These are phyloP conservation scores for Siniperca scherzeri DNA, from an alignment of 2,797 vertebrate genomes.

Conservation along the genomic window DNA sequence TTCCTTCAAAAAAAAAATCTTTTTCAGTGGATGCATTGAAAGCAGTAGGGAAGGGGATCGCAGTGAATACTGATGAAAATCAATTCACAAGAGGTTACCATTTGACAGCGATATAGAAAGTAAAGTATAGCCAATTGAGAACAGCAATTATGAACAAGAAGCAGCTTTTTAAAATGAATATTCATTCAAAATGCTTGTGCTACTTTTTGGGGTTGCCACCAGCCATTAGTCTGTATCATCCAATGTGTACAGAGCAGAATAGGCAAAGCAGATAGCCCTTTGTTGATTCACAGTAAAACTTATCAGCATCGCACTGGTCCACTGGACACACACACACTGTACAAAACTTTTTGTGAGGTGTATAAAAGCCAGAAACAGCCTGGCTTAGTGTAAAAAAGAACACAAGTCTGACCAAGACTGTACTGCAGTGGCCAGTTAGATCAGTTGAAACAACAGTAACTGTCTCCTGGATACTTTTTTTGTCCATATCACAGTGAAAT, in stretches of 20 bases:
- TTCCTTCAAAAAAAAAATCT: not conserved
- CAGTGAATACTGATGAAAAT: slow-evolving; percentile 43
- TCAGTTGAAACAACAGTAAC: slow-evolving; percentile 48
- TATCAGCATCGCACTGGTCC: slow-evolving; percentile 10
- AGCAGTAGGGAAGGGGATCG: not conserved
- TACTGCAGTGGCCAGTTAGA: slow-evolving; percentile 44
- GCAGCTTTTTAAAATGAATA: slow-evolving; percentile 19
- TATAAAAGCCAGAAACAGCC: slow-evolving; percentile 25
- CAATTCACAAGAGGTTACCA: slow-evolving; percentile 42
- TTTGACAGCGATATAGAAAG: slow-evolving; percentile 39
- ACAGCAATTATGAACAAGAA: slow-evolving; percentile 35
- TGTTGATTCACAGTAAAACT: slow-evolving; percentile 29
- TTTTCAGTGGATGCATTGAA: slow-evolving; percentile 26
- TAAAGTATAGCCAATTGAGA: slow-evolving; percentile 18
- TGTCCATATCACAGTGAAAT: slow-evolving; percentile 45
- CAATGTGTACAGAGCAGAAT: slow-evolving; percentile 11
- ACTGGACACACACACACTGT: slow-evolving; percentile 26
- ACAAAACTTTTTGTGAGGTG: slow-evolving; percentile 32
- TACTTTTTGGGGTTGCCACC: not conserved
- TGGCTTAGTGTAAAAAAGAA: slow-evolving; percentile 19
- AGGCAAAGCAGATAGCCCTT: slow-evolving; percentile 2
- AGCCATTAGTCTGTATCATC: slow-evolving; percentile 4
- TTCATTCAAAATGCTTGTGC: slow-evolving; percentile 16
- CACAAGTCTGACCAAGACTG: slow-evolving; percentile 29
- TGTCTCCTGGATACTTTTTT: slow-evolving; percentile 48